These are phyloP conservation scores for Trematomus bernacchii DNA, from an alignment of 2,797 vertebrate species.

Conservation along the genomic window DNA sequence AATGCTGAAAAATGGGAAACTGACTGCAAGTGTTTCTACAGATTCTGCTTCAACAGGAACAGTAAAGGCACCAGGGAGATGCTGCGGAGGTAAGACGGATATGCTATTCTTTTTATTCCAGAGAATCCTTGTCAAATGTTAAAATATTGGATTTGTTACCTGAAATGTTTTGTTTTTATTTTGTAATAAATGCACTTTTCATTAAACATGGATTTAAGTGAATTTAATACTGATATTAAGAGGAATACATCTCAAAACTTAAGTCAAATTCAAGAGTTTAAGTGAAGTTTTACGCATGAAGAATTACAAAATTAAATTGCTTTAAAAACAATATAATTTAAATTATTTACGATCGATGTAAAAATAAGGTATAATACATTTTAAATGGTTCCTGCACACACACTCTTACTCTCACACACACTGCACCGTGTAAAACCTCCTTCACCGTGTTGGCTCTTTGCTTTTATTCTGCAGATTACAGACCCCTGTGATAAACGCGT, in stretches of 20 bases:
- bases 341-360: neutral
- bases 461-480: slow-evolving; percentile 69
- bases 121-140: neutral
- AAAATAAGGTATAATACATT: slow-evolving; percentile 31
- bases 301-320: neutral
- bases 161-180: slow-evolving; percentile 1
- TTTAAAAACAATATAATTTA: neutral
- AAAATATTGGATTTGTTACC: neutral
- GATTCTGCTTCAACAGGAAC: slow-evolving; percentile 17
- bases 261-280: neutral
- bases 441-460: slow-evolving; percentile 36
- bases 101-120: neutral
- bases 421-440: slow-evolving; percentile 48
- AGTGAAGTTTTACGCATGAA: slow-evolving; percentile 26
- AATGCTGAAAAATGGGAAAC: slow-evolving; percentile 31
- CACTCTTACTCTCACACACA: neutral
- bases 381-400: slow-evolving; percentile 20
- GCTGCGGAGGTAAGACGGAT: slow-evolving; percentile 63
- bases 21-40: slow-evolving; percentile 36
- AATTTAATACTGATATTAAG: neutral
- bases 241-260: neutral
- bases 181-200: neutral
- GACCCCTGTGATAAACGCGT: slow-evolving; percentile 54
- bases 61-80: neutral
- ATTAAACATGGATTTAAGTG: neutral